Percentiles rank a stretch among this genome's conserved stretches.
Conservation (phyloP, 2,113 vertebrate genomes). For the Oryzias curvinotus region DNA sequence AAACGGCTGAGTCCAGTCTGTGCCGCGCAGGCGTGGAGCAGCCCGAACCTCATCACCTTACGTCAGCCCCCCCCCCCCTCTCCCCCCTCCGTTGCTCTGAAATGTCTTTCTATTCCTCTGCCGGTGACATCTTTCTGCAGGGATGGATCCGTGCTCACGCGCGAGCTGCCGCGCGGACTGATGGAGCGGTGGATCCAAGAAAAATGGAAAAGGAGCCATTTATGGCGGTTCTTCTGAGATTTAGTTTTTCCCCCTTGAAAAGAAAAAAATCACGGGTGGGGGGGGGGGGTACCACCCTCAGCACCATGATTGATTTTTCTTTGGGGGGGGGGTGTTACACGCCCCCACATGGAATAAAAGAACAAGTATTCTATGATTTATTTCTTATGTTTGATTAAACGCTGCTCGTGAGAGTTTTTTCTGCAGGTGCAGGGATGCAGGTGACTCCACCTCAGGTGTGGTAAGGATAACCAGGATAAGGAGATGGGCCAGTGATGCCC, state of each 20-base stretch:
- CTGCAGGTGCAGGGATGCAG: constrained; percentile 27
- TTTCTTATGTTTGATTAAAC: neutral
- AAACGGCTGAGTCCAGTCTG: constrained; percentile 48
- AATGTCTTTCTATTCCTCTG: constrained; percentile 17
- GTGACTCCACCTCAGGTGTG: constrained; percentile 39
- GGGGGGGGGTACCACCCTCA: too few species aligned
- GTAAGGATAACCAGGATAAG: neutral
- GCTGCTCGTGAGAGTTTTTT: neutral
- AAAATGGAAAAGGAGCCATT: too few species aligned
- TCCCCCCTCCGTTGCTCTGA: constrained; percentile 18
- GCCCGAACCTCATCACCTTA: constrained; percentile 65
- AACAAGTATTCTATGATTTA: too few species aligned
- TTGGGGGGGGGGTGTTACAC: too few species aligned
- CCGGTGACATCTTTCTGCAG: constrained; percentile 3
- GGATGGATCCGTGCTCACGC: neutral
- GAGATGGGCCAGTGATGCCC: constrained; percentile 28
- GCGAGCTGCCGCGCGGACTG: neutral
- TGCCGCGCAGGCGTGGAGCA: constrained; percentile 63
- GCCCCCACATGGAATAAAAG: too few species aligned
- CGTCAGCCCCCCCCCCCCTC: constrained; percentile 58
- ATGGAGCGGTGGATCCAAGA: too few species aligned
- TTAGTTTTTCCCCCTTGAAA: too few species aligned
- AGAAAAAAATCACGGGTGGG: too few species aligned
- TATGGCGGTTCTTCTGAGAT: too few species aligned
- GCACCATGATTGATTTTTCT: too few species aligned